These are phyloP conservation scores for Pycnomerus fuliginosus DNA, from an alignment of 2,888 invertebrate genomes.

Conservation along the genomic window DNA sequence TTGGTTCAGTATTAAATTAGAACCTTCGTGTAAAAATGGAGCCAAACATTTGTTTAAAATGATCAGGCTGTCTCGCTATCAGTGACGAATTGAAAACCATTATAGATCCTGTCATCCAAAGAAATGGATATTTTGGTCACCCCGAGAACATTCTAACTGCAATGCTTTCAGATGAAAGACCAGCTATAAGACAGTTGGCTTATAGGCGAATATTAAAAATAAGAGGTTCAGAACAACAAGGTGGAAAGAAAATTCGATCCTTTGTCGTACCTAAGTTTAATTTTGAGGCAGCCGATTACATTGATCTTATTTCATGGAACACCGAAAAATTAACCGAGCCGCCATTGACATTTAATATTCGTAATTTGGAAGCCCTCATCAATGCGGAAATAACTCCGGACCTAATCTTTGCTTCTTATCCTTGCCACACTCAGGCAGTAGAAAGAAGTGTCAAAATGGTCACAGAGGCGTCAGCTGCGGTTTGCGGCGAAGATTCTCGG, in stretches of 20 bases:
- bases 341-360: neutral
- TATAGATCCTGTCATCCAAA: neutral
- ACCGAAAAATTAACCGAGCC: neutral
- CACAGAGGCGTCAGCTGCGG: too few relatives aligned
- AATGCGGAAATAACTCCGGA: too few relatives aligned
- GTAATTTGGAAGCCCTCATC: too few relatives aligned
- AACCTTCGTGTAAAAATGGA: conserved; percentile 4
- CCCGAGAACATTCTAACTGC: neutral
- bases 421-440: too few relatives aligned
- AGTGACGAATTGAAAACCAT: neutral
- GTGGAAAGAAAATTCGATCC: neutral
- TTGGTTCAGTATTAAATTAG: conserved; percentile 25
- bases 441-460: too few relatives aligned
- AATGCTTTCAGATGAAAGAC: neutral
- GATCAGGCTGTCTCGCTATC: neutral
- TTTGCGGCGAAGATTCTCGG: too few relatives aligned
- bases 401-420: too few relatives aligned
- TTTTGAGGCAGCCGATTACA: neutral
- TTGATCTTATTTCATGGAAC: neutral
- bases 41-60: conserved; percentile 7
- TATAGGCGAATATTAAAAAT: neutral
- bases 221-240: neutral
- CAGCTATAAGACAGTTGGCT: neutral
- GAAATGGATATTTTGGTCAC: neutral
- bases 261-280: neutral